A percentile compares a stretch with the other conserved stretches of the same genome.
Evolutionary conservation across 2,888 invertebrate species (phyloP).

Genomic region (Nasonia oneida): DNA sequence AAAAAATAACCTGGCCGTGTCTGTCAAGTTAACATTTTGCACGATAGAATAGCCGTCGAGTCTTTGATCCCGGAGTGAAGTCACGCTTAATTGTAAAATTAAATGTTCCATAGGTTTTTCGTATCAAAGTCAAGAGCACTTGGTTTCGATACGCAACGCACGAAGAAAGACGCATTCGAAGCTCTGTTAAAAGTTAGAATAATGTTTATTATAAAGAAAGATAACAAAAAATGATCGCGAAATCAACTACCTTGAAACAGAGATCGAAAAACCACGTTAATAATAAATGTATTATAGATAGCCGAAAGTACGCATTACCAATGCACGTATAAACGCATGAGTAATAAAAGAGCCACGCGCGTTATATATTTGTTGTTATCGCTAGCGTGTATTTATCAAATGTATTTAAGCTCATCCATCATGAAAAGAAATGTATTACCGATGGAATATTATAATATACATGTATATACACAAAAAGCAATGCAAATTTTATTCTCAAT

Average conservation of each 20-base stretch:
- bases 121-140: conserved; percentile 33
- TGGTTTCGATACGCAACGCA: conserved; percentile 14
- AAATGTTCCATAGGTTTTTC: conserved; percentile 56
- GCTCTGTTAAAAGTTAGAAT: conserved; percentile 32
- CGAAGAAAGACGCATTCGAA: not conserved
- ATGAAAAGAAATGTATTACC: conserved; percentile 57
- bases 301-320: conserved; percentile 52
- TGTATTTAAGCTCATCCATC: conserved; percentile 58
- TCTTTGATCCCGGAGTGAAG: conserved; percentile 62
- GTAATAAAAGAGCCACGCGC: conserved; percentile 49
- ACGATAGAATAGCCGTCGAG: conserved; percentile 56
- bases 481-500: not conserved
- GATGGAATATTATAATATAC: conserved; percentile 58
- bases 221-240: conserved; percentile 4
- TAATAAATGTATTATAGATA: conserved; percentile 60
- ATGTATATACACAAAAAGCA: conserved; percentile 43
- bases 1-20: conserved; percentile 33
- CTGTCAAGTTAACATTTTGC: conserved; percentile 15
- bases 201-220: conserved; percentile 28
- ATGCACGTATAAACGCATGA: conserved; percentile 44
- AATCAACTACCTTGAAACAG: conserved; percentile 18
- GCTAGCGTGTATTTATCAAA: conserved; percentile 61
- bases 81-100: conserved; percentile 58
- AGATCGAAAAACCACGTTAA: conserved; percentile 57
- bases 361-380: conserved; percentile 63